Percentiles rank a stretch among this genome's conserved stretches.
These are phyloP conservation scores for Temnothorax longispinosus DNA, from an alignment of 1,140 invertebrate genomes.

Conservation along the genomic window DNA sequence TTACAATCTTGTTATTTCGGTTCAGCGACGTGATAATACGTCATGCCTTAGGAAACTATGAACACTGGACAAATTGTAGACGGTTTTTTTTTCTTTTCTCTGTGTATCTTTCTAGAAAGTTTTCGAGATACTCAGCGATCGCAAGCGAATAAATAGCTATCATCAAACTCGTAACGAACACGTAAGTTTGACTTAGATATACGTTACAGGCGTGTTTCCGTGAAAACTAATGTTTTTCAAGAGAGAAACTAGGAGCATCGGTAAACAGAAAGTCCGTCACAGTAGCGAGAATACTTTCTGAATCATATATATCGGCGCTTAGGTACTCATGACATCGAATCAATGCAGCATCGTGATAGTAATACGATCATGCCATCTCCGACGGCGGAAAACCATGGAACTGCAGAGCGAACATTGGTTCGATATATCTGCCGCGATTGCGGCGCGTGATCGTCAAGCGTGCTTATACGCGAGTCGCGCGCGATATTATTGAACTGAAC, in stretches of 20 bases:
- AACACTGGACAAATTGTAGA: neutral
- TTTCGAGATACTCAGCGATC: neutral
- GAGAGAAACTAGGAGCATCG: neutral
- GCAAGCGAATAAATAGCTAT: conserved; percentile 3
- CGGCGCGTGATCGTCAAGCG: neutral
- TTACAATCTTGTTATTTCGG: neutral
- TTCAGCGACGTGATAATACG: neutral
- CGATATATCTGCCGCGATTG: conserved; percentile 25
- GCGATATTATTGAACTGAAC: conserved; percentile 32
- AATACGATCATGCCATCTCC: conserved; percentile 28
- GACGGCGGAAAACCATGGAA: conserved; percentile 19
- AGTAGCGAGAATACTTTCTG: conserved; percentile 3
- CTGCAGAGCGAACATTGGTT: conserved; percentile 38
- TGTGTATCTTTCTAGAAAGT: neutral
- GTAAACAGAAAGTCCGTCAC: neutral
- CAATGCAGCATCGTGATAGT: conserved; percentile 30
- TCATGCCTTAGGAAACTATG: neutral
- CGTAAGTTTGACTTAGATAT: neutral
- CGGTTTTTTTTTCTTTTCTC: neutral
- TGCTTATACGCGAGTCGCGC: neutral
- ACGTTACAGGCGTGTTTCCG: neutral
- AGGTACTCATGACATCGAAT: conserved; percentile 20
- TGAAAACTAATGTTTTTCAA: conserved; percentile 4
- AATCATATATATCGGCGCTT: neutral
- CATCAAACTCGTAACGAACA: neutral